Conservation (phyloP, 2,113 vertebrate species). For the Ochotona curzoniae region DNA sequence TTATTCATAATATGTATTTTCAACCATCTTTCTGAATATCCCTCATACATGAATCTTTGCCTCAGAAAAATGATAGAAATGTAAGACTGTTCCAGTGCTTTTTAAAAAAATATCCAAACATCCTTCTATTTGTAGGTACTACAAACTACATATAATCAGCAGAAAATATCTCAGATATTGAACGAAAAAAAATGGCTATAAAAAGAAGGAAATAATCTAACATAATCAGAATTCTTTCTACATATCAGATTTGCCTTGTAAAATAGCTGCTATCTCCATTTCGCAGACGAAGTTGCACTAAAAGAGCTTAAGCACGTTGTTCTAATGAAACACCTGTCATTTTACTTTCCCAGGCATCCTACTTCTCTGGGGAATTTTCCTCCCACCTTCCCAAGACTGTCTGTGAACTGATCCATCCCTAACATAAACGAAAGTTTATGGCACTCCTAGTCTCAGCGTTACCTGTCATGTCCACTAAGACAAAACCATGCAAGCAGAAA, state of each 20-base stretch:
- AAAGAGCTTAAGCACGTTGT: neutral
- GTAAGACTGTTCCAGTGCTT: constrained; percentile 3
- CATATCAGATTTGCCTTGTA: neutral
- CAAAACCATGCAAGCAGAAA: neutral
- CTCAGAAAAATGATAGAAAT: constrained; percentile 22
- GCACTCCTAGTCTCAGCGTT: neutral
- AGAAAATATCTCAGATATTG: neutral
- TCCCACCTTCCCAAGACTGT: neutral
- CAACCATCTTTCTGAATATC: no score
- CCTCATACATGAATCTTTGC: neutral
- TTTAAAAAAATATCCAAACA: neutral
- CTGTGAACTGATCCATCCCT: neutral
- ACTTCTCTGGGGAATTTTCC: neutral
- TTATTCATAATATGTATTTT: no score
- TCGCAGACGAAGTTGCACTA: neutral
- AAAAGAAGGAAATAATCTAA: neutral
- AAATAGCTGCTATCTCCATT: neutral
- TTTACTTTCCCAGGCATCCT: neutral
- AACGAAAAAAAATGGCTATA: neutral
- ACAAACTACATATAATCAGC: neutral
- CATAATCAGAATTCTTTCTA: neutral
- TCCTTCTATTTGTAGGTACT: neutral
- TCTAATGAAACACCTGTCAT: neutral
- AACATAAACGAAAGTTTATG: neutral
- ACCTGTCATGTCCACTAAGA: neutral